A percentile compares a stretch with the other conserved stretches of the same genome.
phyloP scores from a whole-genome alignment of 2,113 vertebrate genomes.

The Nansenia antarctica region DNA sequence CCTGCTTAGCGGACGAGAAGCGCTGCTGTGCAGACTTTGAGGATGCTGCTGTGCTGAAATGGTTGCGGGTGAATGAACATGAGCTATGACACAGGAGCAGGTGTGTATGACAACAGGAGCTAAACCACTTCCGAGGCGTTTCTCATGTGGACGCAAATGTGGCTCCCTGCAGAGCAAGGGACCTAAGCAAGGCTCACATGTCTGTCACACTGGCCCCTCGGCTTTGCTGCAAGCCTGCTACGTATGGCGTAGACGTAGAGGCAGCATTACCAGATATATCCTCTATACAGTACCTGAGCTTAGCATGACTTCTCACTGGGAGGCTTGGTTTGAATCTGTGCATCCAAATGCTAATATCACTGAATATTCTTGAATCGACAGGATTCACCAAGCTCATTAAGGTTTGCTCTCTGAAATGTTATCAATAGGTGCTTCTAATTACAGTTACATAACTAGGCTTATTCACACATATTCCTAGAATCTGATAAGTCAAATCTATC shows the following conservation, averaged over 20 bases:
- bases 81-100: not conserved
- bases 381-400: too few species aligned
- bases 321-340: not conserved
- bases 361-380: not conserved
- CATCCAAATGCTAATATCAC: not conserved
- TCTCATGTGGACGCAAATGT: not conserved
- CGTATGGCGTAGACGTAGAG: too few species aligned
- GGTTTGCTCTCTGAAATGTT: too few species aligned
- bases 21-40: conserved; percentile 1
- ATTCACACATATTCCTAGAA: too few species aligned
- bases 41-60: conserved; percentile 1
- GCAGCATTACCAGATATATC: too few species aligned
- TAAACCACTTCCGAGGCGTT: not conserved
- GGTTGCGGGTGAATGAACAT: conserved; percentile 7
- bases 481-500: too few species aligned
- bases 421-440: too few species aligned
- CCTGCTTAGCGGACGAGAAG: conserved; percentile 43
- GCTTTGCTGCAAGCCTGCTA: not conserved
- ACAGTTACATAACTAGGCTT: too few species aligned
- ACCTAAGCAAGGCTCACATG: not conserved
- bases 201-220: conserved; percentile 1
- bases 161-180: not conserved
- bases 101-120: conserved; percentile 6
- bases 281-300: too few species aligned
- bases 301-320: not conserved